Conservation (phyloP, 2,797 vertebrate genomes). For the Pangasius larnaudii region DNA sequence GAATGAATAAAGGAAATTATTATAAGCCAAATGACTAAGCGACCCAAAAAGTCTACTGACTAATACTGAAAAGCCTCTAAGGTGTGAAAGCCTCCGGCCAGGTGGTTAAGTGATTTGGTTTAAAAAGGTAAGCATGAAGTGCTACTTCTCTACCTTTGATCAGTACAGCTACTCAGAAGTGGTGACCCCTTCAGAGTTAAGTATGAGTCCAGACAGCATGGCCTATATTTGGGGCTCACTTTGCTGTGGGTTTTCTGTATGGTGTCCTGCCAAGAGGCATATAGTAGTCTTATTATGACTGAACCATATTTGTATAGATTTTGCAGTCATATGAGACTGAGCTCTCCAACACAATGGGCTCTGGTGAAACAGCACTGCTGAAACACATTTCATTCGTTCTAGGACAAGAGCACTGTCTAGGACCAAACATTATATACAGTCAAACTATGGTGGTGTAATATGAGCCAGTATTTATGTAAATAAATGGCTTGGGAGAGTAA, state of each 20-base stretch:
- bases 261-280: constrained; percentile 18
- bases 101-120: constrained; percentile 59
- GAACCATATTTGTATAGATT: constrained; percentile 64
- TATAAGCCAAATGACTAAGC: neutral
- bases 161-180: constrained; percentile 53
- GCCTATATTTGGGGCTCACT: constrained; percentile 54
- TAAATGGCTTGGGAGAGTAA: neutral
- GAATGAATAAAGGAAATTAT: neutral
- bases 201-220: constrained; percentile 62
- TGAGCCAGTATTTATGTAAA: neutral
- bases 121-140: constrained; percentile 56
- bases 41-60: neutral
- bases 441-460: constrained; percentile 20
- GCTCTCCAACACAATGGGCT: constrained; percentile 15
- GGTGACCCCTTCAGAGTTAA: constrained; percentile 51
- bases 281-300: constrained; percentile 48
- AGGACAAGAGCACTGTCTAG: constrained; percentile 56
- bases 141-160: constrained; percentile 56
- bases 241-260: constrained; percentile 54
- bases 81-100: constrained; percentile 26
- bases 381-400: constrained; percentile 69
- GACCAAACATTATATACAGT: neutral
- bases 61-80: neutral
- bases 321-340: constrained; percentile 11
- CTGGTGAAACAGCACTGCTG: constrained; percentile 58